These are phyloP conservation scores for Oscarella lobularis DNA, from an alignment of 37 sponge, comb jelly and placozoan genomes.

Conservation along the genomic window DNA sequence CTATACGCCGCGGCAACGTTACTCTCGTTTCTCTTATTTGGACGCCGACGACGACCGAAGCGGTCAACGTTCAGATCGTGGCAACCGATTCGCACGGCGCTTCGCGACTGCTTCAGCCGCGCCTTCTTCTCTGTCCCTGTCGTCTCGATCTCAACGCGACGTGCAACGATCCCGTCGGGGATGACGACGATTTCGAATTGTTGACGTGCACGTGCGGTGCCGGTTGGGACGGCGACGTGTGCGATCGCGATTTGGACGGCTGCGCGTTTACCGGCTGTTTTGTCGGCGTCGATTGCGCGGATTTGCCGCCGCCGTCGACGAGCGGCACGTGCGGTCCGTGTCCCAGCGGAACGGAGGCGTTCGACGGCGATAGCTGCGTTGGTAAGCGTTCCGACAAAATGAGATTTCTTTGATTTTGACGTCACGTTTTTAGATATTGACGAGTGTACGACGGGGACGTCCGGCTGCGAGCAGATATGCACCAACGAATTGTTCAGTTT, in stretches of 20 bases:
- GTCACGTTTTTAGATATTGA: background rate
- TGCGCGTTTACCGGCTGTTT: background rate
- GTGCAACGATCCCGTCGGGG: background rate
- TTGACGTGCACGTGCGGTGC: background rate
- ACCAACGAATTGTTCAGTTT: background rate
- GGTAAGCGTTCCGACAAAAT: too few species aligned
- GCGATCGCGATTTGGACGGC: background rate
- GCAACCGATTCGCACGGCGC: background rate
- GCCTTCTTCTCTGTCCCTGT: background rate
- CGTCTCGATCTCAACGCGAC: background rate
- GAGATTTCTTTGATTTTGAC: too few species aligned
- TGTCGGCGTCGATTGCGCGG: background rate
- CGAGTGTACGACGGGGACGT: background rate
- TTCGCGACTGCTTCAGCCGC: background rate
- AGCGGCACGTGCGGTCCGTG: background rate
- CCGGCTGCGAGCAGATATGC: background rate
- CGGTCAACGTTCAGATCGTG: background rate
- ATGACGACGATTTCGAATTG: background rate
- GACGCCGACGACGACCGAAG: background rate
- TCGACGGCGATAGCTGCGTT: background rate
- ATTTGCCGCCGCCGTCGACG: background rate
- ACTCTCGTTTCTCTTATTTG: background rate
- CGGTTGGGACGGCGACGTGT: background rate
- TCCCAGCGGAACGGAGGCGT: background rate
- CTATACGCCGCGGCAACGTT: background rate